These are phyloP conservation scores for Acleris laterana DNA, from an alignment of 2,888 invertebrate genomes.

Conservation along the genomic window DNA sequence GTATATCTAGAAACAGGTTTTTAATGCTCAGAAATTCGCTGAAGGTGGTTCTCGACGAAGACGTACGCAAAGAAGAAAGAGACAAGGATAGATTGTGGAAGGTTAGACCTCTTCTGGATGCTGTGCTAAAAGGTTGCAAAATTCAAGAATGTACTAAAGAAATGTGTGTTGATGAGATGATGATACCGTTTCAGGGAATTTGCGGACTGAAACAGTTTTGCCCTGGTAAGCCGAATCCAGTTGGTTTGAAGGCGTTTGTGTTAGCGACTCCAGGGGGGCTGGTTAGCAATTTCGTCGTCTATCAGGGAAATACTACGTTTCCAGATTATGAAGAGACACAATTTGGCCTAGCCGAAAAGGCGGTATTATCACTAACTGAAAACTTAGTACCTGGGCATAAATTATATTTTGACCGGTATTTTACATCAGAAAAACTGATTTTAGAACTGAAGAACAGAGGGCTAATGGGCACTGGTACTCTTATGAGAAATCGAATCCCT, in stretches of 20 bases:
- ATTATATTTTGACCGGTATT: constrained; percentile 8
- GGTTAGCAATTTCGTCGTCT: constrained; percentile 3
- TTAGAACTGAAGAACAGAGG: neutral
- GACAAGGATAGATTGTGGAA: constrained; percentile 39
- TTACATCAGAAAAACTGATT: constrained; percentile 10
- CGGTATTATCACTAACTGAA: constrained; percentile 2
- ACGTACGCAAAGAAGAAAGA: constrained; percentile 21
- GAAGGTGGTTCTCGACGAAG: constrained; percentile 39
- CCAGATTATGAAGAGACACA: constrained; percentile 1
- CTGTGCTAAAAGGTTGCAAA: constrained; percentile 32
- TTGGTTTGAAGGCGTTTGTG: constrained; percentile 7
- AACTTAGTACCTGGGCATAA: constrained; percentile 13
- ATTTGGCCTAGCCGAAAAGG: constrained; percentile 14
- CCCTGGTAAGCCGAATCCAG: constrained; percentile 20
- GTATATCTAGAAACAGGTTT: neutral
- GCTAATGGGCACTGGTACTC: constrained; percentile 5
- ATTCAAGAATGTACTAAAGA: neutral
- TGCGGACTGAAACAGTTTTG: constrained; percentile 36
- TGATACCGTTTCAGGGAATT: constrained; percentile 36
- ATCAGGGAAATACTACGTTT: constrained; percentile 10
- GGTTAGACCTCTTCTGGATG: constrained; percentile 34
- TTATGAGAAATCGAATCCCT: constrained; percentile 15
- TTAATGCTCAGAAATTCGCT: constrained; percentile 18
- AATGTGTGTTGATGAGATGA: constrained; percentile 39
- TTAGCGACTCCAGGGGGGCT: constrained; percentile 3